Evolutionary conservation across 2,113 vertebrate genomes (phyloP), one percentile per base, ranked within the genome.

Genomic region (Melanocharis versteri): DNA sequence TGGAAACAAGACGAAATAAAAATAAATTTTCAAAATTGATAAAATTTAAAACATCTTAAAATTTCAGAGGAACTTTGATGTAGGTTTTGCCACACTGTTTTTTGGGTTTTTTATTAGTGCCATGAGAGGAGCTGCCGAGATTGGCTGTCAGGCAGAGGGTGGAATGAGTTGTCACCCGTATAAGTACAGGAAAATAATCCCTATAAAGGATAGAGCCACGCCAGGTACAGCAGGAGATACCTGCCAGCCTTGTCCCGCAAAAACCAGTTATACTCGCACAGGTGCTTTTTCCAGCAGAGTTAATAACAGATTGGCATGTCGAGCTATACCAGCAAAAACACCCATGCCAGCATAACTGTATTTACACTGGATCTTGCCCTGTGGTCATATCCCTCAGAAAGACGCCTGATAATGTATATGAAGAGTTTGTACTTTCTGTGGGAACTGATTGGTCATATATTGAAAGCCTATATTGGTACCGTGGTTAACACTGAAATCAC

Each of bases 191-290:
- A 42, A 70, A 77, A 40, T 28, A 53, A 30, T 40, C 12, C 37
- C 44, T 40, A 0, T 47, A 14, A 22, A 2, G 6, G 50, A 39
- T 9, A 71, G 57, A 65, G 37, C 65, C 40, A 0, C 23, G 2
- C 22, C 65, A 45, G 30, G 71, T 21, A 15, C 31, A 5, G 71
- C 15, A 6, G 87, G 77, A 61, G 84, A 20, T 16, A 21, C 45
- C 72, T 54, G 64, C 37, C 35, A 23, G 60, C 44, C 42, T 33
- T 37, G 70, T 66, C 18, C 83, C 40, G 53, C 66, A 42, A n/a
- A 61, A 90, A 86, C 83, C 85, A 66, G 92, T 89, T 77, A 1
- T 3, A 54, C 95, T 68, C 0, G 28, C 44, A 33, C 27, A 7
- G 87, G 64, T 87, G 64, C 54, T 57, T 83, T 69, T 61, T 22